Base-by-base conservation (phyloP, 2,888 invertebrate genomes). In the Cephus pygmeus region DNA sequence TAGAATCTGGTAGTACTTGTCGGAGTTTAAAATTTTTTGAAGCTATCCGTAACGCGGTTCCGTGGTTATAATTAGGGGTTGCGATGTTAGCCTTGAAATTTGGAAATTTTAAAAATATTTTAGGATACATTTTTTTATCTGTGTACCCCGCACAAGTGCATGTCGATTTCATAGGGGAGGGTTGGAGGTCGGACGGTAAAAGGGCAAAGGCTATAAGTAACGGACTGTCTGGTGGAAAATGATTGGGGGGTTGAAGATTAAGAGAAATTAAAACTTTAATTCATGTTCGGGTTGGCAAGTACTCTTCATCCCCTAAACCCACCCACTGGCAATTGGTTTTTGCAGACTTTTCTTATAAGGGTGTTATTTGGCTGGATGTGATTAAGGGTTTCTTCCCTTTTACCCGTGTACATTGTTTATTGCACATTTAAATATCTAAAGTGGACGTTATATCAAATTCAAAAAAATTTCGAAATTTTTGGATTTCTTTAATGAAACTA, bases 191-290 rank as follows among this genome's bases (percentile, higher is more conserved):
- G 82, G 82, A 81, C 23, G 23, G 80, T 87, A 87, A 89, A 89
- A 90, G 89, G 88, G 90, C 89, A 88, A 87, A 88, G 85, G 88
- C 88, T 87, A 90, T 90, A 90, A 91, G 90, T 91, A 91, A 91
- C 89, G 89, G 88, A 88, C 88, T 90, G 89, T 89, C 90, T 89
- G 90, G 86, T 89, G 86, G 88, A 90, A 89, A 89, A 87, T 87
- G 88, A 89, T 87, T 85, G 85, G 86, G 89, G 87, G 87, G 88
- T 87, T 87, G 89, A 87, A 86, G 88, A 91, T 91, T 91, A 88
- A 90, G 90, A 91, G 91, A 91, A 91, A 91, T 91, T 91, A 91
- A 91, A 91, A 91, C 89, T 91, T 91, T 91, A 90, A 90, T 91
- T 91, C 91, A 91, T 90, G 90, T 90, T 90, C 90, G 87, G 87